A percentile compares a stretch with the other conserved stretches of the same genome.
Evolutionary conservation across 2,888 invertebrate species (phyloP).

Genomic region (Actias luna): DNA sequence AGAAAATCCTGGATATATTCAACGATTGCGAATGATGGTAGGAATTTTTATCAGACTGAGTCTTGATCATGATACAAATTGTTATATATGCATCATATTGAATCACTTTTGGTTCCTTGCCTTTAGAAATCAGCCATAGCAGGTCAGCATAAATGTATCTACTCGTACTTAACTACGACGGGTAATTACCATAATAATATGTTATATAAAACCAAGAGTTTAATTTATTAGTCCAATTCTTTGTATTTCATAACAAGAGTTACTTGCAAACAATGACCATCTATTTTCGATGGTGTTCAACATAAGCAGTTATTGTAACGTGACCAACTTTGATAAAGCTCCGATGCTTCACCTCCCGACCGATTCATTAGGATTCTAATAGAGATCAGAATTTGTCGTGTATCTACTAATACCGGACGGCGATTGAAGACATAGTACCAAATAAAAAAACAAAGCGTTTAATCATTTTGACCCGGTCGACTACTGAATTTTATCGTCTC

Average conservation of each 20-base stretch:
- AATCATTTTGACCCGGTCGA: constrained; percentile 53
- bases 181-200: no score
- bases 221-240: constrained; percentile 31
- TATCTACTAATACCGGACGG: constrained; percentile 36
- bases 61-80: no score
- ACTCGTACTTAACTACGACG: no score
- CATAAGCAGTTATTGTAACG: constrained; percentile 52
- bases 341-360: constrained; percentile 36
- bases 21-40: no score
- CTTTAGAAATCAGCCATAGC: no score
- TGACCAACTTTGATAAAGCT: constrained; percentile 47
- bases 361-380: constrained; percentile 21
- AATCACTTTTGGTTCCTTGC: no score
- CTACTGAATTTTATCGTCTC: constrained; percentile 53
- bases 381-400: constrained; percentile 26
- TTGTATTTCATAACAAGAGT: constrained; percentile 54
- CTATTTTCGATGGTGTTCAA: constrained; percentile 58
- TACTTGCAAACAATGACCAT: constrained; percentile 64
- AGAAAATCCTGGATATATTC: no score
- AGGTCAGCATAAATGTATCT: no score
- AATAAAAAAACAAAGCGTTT: constrained; percentile 71
- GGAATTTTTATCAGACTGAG: no score
- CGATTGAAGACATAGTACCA: constrained; percentile 54
- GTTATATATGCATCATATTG: no score
- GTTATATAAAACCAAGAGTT: no score